These are phyloP conservation scores for Strix aluco DNA, from an alignment of 2,113 vertebrate genomes.

Conservation along the genomic window DNA sequence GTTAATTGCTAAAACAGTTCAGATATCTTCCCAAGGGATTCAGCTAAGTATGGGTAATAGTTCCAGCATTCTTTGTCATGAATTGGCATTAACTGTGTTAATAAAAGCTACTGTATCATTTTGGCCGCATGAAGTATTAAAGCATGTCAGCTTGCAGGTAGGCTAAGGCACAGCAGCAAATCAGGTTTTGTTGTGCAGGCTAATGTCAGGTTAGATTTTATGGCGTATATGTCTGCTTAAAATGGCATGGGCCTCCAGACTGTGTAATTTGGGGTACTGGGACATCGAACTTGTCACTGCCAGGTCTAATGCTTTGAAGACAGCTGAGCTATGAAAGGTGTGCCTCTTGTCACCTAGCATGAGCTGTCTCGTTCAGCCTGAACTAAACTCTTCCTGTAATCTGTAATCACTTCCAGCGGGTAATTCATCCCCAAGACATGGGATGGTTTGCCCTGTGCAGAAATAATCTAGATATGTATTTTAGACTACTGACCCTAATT, in stretches of 20 bases:
- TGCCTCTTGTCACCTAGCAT: not conserved
- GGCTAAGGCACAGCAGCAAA: not conserved
- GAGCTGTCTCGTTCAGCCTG: not conserved
- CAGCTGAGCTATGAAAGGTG: not conserved
- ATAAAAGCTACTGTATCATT: slow-evolving; percentile 26
- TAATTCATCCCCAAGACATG: not conserved
- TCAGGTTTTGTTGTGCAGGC: not conserved
- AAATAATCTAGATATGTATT: not conserved
- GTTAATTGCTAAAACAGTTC: slow-evolving; percentile 58
- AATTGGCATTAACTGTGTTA: slow-evolving; percentile 58
- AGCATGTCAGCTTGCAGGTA: not conserved
- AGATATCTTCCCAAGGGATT: slow-evolving; percentile 42
- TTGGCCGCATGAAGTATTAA: not conserved
- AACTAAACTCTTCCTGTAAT: not conserved
- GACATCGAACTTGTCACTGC: not conserved
- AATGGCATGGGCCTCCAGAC: not conserved
- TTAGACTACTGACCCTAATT: not conserved
- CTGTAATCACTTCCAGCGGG: not conserved
- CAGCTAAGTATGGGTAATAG: not conserved
- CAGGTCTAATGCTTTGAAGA: not conserved
- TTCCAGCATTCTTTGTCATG: slow-evolving; percentile 42
- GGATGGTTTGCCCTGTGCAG: not conserved
- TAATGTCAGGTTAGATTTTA: not conserved
- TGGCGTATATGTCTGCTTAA: fast-evolving
- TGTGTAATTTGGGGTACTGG: not conserved